These are phyloP conservation scores for Caracal caracal DNA, from an alignment of 2,113 vertebrate species.

Conservation along the genomic window DNA sequence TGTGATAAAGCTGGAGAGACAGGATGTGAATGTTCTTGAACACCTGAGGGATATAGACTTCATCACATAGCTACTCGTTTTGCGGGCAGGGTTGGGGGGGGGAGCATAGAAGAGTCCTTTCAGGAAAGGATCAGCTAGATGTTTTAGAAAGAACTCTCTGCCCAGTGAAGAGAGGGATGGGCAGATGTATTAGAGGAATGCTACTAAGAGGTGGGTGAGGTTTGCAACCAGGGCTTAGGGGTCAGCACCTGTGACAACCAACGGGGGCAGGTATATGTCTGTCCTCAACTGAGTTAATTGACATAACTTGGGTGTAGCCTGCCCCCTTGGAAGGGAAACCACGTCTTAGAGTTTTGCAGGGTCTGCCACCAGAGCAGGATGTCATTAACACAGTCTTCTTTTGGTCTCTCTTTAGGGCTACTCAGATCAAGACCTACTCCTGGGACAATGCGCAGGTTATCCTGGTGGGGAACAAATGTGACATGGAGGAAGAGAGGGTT, in stretches of 20 bases:
- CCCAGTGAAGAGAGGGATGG: neutral
- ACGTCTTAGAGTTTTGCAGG: neutral
- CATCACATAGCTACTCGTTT: neutral
- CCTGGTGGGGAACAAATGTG: constrained; percentile 98
- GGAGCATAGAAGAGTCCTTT: neutral
- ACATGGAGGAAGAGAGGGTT: constrained; percentile 97
- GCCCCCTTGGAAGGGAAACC: neutral
- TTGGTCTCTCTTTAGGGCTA: constrained; percentile 90
- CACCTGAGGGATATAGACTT: neutral
- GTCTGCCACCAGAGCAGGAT: neutral
- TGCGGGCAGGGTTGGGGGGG: neutral
- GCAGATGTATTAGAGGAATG: neutral
- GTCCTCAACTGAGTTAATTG: neutral
- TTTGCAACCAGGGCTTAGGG: neutral
- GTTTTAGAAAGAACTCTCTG: neutral
- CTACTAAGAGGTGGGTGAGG: neutral
- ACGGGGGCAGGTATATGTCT: neutral
- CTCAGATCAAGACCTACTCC: constrained; percentile 99
- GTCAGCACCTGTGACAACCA: neutral
- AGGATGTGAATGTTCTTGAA: neutral
- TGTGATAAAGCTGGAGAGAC: neutral
- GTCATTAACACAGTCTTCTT: neutral
- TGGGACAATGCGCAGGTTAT: constrained; percentile 99
- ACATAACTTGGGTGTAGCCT: neutral
- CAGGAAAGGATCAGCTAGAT: neutral